Evolutionary conservation across 2,888 invertebrate genomes (phyloP), one percentile per base, ranked within the genome.

Genomic region (Spodoptera littoralis): DNA sequence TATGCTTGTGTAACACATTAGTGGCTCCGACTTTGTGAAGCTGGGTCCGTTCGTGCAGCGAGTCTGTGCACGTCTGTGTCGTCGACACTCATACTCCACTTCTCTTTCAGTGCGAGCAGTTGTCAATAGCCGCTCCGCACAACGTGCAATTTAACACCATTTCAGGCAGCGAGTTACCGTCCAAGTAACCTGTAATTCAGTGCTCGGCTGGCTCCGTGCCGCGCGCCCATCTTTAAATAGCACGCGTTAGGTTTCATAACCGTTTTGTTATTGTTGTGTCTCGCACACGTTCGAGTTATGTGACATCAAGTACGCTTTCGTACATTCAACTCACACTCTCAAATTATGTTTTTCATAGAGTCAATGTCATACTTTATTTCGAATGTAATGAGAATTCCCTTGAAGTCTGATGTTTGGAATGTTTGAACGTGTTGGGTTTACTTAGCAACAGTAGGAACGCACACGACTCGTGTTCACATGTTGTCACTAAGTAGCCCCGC

Each of bases 101-200:
- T 57, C 54, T 58, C 43, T 70, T 65, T 53, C 55, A 67, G 44
- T 54, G 57, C 51, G 51, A 72, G 63, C 60, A 11, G 62, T 73
- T 53, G 65, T 70, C 65, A 64, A 68, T 64, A 60, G 65, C 45
- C 70, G 47, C 70, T 68, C 50, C 12, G 48, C 27, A 47, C 42
- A 24, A 57, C 36, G 75, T 73, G 73, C 77, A 75, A 80, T 80
- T 74, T 67, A 73, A 72, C 70, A 65, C 74, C 62, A 58, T 65
- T 70, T 65, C 45, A 67, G 64, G 53, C 54, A 60, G 55, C 62
- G 68, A 76, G 71, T 73, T 77, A 62, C 49, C 66, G 63, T 65
- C 60, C 36, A 36, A 36, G 1, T 72, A 71, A 70, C 79, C 78
- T 81, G 80, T 80, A 79, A 83, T 78, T 74, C 68, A 74, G 71